phyloP scores from a whole-genome alignment of 2,888 invertebrate species.

The Pilophorus perplexus region DNA sequence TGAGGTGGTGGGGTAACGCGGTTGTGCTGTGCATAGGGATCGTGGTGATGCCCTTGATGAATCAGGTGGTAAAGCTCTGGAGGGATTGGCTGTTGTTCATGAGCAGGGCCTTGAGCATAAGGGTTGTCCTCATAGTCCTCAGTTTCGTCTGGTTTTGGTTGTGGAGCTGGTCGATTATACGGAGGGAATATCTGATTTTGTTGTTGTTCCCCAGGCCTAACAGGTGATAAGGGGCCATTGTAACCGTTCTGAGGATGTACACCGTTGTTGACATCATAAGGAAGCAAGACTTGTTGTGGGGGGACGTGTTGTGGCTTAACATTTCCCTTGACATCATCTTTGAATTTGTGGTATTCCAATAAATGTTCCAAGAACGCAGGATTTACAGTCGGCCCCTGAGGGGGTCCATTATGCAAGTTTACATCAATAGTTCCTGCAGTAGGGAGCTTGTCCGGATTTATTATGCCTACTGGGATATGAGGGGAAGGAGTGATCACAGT shows the following conservation, averaged over 20 bases:
- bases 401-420: background rate
- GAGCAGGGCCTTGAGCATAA: constrained; percentile 9
- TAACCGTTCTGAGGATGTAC: background rate
- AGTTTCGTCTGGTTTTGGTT: background rate
- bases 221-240: constrained; percentile 15
- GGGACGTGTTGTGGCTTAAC: constrained; percentile 7
- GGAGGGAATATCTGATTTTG: constrained; percentile 28
- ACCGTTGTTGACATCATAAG: constrained; percentile 1
- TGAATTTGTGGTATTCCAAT: constrained; percentile 32
- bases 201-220: constrained; percentile 1
- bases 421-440: background rate
- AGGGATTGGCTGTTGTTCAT: constrained; percentile 10
- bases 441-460: constrained; percentile 35
- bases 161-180: constrained; percentile 9
- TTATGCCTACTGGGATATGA: constrained; percentile 41
- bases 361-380: constrained; percentile 37
- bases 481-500: constrained; percentile 1
- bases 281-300: background rate
- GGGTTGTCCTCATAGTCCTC: constrained; percentile 20
- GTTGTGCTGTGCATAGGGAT: constrained; percentile 18
- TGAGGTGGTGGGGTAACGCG: background rate
- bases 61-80: constrained; percentile 23
- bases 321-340: constrained; percentile 12
- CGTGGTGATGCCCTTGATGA: constrained; percentile 6
- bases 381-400: constrained; percentile 23